Base-by-base conservation (phyloP, 1,140 invertebrate species). In the Parapsyche elsis region DNA sequence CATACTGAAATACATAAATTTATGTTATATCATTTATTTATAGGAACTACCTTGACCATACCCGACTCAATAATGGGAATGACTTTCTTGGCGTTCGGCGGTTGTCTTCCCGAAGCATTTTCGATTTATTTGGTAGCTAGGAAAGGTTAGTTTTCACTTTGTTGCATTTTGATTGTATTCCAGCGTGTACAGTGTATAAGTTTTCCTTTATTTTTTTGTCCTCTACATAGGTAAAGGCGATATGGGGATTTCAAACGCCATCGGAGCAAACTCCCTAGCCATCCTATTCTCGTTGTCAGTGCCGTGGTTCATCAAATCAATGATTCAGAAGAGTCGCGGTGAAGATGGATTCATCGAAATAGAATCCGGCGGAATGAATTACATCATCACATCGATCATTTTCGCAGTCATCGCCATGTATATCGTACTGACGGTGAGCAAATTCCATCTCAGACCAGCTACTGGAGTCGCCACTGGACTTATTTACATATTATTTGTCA, bases 1-100 rank as follows among this genome's bases (percentile, higher is more conserved):
- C n/a, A n/a, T n/a, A n/a, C n/a, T 49, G 46, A 49, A 9, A 49
- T n/a, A 49, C n/a, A n/a, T n/a, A n/a, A n/a, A n/a, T n/a, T n/a
- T n/a, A n/a, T n/a, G n/a, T n/a, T n/a, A n/a, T n/a, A n/a, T n/a
- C 12, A 46, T 53, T 14, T 53, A 53, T 53, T 77, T 90, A 78
- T 83, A 94, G 93, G 94, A 71, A 90, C 92, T 80, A 94, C 95
- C 0, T 90, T 96, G 14, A 90, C 90, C 14, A 95, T 96, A 61
- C 92, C 94, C 0, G 94, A 95, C 85, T 94, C 95, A 4, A 93
- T 98, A 0, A 96, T 98, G 94, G 96, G 96, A 7, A 92, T 98
- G 81, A 97, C 95, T 0, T 94, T 98, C 78, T 86, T 97, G 45
- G 93, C 94, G 0, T 93, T 94, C 16, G 97, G 96, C 7, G 96